Base-by-base conservation (phyloP, 2,888 invertebrate genomes). In the Ennomos quercinarius region DNA sequence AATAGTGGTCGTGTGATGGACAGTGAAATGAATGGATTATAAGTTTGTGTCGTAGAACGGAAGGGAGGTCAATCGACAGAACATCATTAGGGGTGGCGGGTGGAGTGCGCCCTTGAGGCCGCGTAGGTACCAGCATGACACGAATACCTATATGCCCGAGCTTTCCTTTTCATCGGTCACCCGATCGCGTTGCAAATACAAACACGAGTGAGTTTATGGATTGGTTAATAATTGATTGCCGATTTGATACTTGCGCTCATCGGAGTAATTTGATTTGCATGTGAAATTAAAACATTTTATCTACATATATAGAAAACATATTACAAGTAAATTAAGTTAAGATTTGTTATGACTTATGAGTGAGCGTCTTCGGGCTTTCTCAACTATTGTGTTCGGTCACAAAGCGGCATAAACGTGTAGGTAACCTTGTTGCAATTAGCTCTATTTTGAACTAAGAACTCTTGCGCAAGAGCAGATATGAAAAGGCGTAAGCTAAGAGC, bases 1-100 rank as follows among this genome's bases (percentile, higher is more conserved):
- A 71, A 83, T 83, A 76, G 60, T 66, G 67, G 60, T 70, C 75
- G 73, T 78, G 73, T 69, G 68, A 49, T 44, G 57, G 64, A 67
- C 55, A 63, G 64, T 67, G 66, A 53, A 64, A 64, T 60, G 59
- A 60, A 66, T 60, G 64, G 61, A 65, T 64, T 61, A 58, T 66
- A 61, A 50, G 41, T 13, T 48, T 47, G 46, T 49, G 46, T 41
- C 17, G 45, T 43, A 17, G 51, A 17, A 36, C 13, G 43, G 61
- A 17, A 36, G 34, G 43, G 61, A 34, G 60, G 53, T 57, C 57
- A 55, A 61, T 57, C 47, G 52, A 52, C 56, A 13, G 47, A 45
- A n/a, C n/a, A 49, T 34, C 43, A 40, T 47, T 42, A 52, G 54
- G 49, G 61, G 56, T 64, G 67, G 62, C 62, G 47, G 40, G 53